Evolutionary conservation across 2,888 invertebrate species (phyloP).

Genomic region (Drosophila mimetica): DNA sequence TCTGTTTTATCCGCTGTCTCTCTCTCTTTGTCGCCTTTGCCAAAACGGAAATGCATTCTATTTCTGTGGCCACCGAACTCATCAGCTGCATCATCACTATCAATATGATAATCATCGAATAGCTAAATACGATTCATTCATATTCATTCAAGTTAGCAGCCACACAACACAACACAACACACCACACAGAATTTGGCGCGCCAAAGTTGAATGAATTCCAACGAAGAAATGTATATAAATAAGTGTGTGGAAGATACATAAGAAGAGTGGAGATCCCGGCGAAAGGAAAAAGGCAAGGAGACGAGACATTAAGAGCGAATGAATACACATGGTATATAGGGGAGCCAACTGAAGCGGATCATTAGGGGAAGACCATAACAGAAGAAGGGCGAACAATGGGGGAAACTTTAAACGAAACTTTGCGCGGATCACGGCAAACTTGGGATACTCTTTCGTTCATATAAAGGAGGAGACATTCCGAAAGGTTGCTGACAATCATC

Average conservation of each 20-base stretch:
- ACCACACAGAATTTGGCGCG: slow-evolving; percentile 11
- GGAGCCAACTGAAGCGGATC: slow-evolving; percentile 31
- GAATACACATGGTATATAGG: slow-evolving; percentile 2
- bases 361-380: slow-evolving; percentile 25
- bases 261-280: slow-evolving; percentile 13
- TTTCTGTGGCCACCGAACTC: slow-evolving; percentile 59
- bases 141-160: slow-evolving; percentile 64
- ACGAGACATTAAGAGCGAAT: slow-evolving; percentile 11
- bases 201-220: slow-evolving; percentile 45
- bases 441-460: slow-evolving; percentile 1
- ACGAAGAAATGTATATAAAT: slow-evolving; percentile 2
- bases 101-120: slow-evolving; percentile 49
- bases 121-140: slow-evolving; percentile 55
- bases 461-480: background rate
- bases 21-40: slow-evolving; percentile 42
- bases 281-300: slow-evolving; percentile 11
- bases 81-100: slow-evolving; percentile 34
- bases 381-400: slow-evolving; percentile 22
- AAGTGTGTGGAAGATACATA: background rate
- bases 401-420: slow-evolving; percentile 14
- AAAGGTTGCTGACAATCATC: too few relatives aligned
- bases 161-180: too few relatives aligned
- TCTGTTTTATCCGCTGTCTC: too few relatives aligned
- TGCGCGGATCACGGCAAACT: background rate
- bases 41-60: slow-evolving; percentile 77